A percentile compares a stretch with the other conserved stretches of the same genome.
Evolutionary conservation across 1,140 invertebrate genomes (phyloP).

Genomic region (Drosophila navojoa): DNA sequence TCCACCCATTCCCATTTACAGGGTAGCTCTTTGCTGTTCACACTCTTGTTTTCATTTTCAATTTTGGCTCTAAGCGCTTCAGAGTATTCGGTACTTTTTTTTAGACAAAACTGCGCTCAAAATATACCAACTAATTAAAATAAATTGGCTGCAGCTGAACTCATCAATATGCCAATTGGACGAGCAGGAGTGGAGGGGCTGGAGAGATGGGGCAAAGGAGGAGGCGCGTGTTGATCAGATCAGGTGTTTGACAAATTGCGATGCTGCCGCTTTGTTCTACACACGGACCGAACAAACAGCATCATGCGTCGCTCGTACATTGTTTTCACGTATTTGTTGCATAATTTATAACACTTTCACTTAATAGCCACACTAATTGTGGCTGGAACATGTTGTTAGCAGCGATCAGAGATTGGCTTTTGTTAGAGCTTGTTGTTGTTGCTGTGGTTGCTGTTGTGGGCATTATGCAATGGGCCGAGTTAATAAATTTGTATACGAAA

Average conservation of each 20-base stretch:
- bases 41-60: no score
- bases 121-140: conserved; percentile 75
- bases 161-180: conserved; percentile 57
- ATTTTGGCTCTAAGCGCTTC: conserved; percentile 27
- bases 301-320: conserved; percentile 23
- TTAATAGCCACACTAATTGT: conserved; percentile 71
- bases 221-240: no score
- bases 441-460: background rate
- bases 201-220: no score
- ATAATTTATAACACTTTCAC: conserved; percentile 79
- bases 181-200: background rate
- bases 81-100: conserved; percentile 52
- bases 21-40: background rate
- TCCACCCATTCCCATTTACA: no score
- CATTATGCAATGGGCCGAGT: conserved; percentile 55
- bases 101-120: conserved; percentile 24
- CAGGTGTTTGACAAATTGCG: conserved; percentile 44
- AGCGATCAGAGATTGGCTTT: conserved; percentile 1
- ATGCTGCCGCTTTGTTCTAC: conserved; percentile 12
- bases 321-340: conserved; percentile 28
- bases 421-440: no score
- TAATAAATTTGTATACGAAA: conserved; percentile 26
- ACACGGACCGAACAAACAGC: conserved; percentile 11
- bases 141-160: conserved; percentile 54
- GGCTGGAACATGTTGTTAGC: conserved; percentile 44